Evolutionary conservation across 2,888 invertebrate species (phyloP).

Genomic region (Amblyjoppa fuscipennis): DNA sequence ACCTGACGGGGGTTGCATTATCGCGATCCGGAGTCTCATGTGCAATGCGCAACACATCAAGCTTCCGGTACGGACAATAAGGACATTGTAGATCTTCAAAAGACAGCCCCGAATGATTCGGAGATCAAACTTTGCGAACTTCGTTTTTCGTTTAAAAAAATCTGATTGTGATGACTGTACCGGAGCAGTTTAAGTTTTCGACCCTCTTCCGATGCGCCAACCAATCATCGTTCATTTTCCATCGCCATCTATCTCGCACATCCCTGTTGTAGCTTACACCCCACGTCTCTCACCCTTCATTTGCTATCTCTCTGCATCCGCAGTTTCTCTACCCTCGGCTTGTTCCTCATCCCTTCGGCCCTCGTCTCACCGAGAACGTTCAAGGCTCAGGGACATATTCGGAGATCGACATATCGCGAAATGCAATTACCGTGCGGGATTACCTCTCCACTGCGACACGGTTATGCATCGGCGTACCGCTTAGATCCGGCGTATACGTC

Average conservation of each 20-base stretch:
- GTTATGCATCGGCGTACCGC: slow-evolving; percentile 62
- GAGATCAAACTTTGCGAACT: slow-evolving; percentile 4
- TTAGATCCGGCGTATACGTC: slow-evolving; percentile 45
- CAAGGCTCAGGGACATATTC: slow-evolving; percentile 76
- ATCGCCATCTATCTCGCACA: slow-evolving; percentile 9
- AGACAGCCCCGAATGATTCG: not conserved
- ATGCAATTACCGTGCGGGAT: slow-evolving; percentile 81
- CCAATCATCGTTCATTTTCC: slow-evolving; percentile 17
- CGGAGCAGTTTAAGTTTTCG: not conserved
- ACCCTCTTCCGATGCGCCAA: not conserved
- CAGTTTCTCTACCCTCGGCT: slow-evolving; percentile 10
- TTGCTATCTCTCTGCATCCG: slow-evolving; percentile 18
- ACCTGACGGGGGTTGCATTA: slow-evolving; percentile 46
- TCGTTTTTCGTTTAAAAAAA: not conserved
- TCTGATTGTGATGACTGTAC: not conserved
- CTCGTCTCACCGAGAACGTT: slow-evolving; percentile 68
- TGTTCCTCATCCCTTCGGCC: slow-evolving; percentile 35
- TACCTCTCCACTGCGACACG: slow-evolving; percentile 69
- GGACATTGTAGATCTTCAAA: not conserved
- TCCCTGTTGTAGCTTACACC: not conserved
- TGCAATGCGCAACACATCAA: slow-evolving; percentile 18
- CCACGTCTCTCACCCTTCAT: slow-evolving; percentile 17
- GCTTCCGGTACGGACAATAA: slow-evolving; percentile 60
- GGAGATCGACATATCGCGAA: slow-evolving; percentile 80
- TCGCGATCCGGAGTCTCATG: slow-evolving; percentile 9